These are phyloP conservation scores for Leptobrachium ailaonicum DNA, from an alignment of 2,113 vertebrate genomes.

Conservation along the genomic window DNA sequence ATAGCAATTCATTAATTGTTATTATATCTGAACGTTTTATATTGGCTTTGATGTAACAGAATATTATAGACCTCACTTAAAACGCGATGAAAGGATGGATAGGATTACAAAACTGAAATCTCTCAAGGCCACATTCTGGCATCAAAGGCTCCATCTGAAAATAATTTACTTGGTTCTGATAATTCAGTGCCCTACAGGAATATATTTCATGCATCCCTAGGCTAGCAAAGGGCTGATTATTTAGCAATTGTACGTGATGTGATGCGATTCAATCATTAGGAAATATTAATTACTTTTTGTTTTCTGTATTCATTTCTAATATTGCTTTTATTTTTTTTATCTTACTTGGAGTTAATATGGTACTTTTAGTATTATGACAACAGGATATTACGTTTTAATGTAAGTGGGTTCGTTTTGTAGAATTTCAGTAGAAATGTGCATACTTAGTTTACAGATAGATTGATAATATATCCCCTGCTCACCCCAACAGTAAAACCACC, in stretches of 20 bases:
- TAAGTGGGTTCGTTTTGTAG: no score
- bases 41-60: slow-evolving; percentile 58
- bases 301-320: slow-evolving; percentile 19
- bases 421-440: no score
- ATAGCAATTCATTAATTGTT: slow-evolving; percentile 55
- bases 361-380: no score
- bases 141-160: slow-evolving; percentile 64
- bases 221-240: slow-evolving; percentile 46
- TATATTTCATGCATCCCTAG: slow-evolving; percentile 52
- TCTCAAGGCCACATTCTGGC: slow-evolving; percentile 52
- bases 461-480: no score
- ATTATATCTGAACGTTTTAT: slow-evolving; percentile 53
- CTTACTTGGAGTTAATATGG: background rate
- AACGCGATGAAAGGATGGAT: slow-evolving; percentile 62
- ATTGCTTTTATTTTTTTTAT: background rate
- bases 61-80: slow-evolving; percentile 58
- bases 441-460: no score
- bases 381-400: no score
- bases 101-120: slow-evolving; percentile 58
- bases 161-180: slow-evolving; percentile 52
- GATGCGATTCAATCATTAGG: slow-evolving; percentile 48
- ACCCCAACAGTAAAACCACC: no score
- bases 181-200: slow-evolving; percentile 54
- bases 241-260: slow-evolving; percentile 45
- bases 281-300: slow-evolving; percentile 51